Percentiles rank a stretch among this genome's conserved stretches.
Evolutionary conservation across 2,797 vertebrate species (phyloP).

Genomic region (Micropoecilia bifurca): DNA sequence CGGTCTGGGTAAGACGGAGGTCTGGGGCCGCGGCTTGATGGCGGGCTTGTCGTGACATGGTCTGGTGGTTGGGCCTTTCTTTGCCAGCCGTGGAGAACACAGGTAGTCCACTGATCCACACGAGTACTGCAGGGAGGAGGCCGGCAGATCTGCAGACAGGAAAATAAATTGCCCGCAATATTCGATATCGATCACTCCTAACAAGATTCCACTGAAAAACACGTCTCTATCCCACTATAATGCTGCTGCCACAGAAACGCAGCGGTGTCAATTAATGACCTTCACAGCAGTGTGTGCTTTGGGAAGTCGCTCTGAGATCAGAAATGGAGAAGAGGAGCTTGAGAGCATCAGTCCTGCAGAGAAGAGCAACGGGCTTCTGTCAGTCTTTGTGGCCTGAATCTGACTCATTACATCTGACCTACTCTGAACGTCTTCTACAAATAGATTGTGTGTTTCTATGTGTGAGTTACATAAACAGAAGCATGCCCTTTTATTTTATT

Average conservation of each 20-base stretch:
- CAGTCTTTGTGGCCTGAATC: conserved; percentile 30
- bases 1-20: conserved; percentile 73
- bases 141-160: conserved; percentile 76
- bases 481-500: not conserved
- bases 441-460: conserved; percentile 14
- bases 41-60: conserved; percentile 81
- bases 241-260: conserved; percentile 29
- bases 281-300: conserved; percentile 44
- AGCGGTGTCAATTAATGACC: conserved; percentile 46
- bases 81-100: conserved; percentile 69
- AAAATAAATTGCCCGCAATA: conserved; percentile 13
- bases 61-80: conserved; percentile 70
- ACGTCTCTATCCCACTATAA: not conserved
- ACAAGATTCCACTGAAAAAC: conserved; percentile 16
- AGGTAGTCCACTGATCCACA: conserved; percentile 81
- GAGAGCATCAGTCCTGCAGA: conserved; percentile 42
- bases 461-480: not conserved
- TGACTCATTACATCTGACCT: conserved; percentile 41
- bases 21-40: conserved; percentile 79
- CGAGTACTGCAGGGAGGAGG: conserved; percentile 77
- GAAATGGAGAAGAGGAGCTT: conserved; percentile 37
- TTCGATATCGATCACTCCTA: conserved; percentile 26
- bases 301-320: conserved; percentile 17
- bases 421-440: conserved; percentile 24
- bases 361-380: conserved; percentile 36